These are phyloP conservation scores for Naso thynnoides DNA, from an alignment of 2,797 vertebrate species.

Conservation along the genomic window DNA sequence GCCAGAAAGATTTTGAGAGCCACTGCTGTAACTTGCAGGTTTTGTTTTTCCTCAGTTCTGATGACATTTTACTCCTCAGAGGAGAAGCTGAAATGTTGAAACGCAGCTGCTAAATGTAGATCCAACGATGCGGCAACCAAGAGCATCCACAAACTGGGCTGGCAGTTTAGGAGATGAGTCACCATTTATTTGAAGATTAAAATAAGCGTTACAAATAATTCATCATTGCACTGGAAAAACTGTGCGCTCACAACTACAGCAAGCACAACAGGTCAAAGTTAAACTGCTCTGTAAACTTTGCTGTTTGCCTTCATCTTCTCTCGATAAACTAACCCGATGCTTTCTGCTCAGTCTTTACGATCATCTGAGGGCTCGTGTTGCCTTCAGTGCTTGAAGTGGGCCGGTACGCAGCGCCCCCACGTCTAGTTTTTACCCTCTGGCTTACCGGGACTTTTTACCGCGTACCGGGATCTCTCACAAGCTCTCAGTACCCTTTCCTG, in stretches of 20 bases:
- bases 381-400: too few species aligned
- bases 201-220: too few species aligned
- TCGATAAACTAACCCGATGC: background rate
- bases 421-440: too few species aligned
- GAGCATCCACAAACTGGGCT: background rate
- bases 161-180: background rate
- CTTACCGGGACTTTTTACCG: too few species aligned
- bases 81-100: background rate
- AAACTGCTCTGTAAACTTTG: background rate
- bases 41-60: background rate
- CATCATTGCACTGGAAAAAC: background rate
- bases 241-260: background rate
- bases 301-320: background rate
- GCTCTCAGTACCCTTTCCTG: too few species aligned
- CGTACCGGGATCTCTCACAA: too few species aligned
- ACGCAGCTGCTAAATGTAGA: background rate
- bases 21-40: background rate
- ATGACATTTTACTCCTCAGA: background rate
- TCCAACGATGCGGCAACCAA: background rate
- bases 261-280: background rate
- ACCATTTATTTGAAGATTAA: too few species aligned
- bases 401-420: too few species aligned
- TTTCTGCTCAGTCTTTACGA: conserved; percentile 2
- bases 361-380: background rate
- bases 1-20: too few species aligned